Conservation (phyloP, 2,888 invertebrate species). For the Xestia xanthographa region DNA sequence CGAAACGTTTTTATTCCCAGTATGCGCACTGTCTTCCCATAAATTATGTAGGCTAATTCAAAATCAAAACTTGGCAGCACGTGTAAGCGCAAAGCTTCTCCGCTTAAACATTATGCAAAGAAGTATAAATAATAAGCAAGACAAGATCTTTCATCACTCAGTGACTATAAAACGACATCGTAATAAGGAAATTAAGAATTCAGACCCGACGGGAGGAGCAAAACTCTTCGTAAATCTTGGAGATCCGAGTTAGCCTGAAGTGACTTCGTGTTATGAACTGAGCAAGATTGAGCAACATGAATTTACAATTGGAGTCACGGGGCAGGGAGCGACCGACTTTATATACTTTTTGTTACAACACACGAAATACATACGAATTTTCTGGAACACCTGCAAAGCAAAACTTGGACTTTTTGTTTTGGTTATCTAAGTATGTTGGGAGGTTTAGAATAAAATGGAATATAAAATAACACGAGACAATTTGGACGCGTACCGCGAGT, state of each 20-base stretch:
- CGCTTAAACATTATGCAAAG: conserved; percentile 29
- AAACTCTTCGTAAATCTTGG: conserved; percentile 59
- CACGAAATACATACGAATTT: conserved; percentile 19
- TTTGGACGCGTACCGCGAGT: no score
- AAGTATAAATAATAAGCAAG: conserved; percentile 41
- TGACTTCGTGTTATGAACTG: conserved; percentile 57
- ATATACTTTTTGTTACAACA: conserved; percentile 34
- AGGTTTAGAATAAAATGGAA: background rate
- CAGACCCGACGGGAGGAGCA: conserved; percentile 26
- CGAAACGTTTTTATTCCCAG: background rate
- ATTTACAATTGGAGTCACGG: conserved; percentile 66
- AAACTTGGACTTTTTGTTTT: background rate
- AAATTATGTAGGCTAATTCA: background rate
- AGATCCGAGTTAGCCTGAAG: conserved; percentile 55
- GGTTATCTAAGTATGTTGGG: background rate
- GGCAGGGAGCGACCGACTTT: conserved; percentile 2
- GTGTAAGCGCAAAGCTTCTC: conserved; percentile 7
- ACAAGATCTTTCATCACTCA: conserved; percentile 29
- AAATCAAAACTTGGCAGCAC: conserved; percentile 15
- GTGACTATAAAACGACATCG: conserved; percentile 53
- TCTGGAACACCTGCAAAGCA: background rate
- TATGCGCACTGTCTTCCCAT: background rate
- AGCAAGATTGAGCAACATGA: conserved; percentile 66
- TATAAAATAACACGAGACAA: background rate
- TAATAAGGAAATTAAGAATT: conserved; percentile 63